These are phyloP conservation scores for Motacilla tschutschensis DNA, from an alignment of 2,113 vertebrate genomes.

Conservation along the genomic window DNA sequence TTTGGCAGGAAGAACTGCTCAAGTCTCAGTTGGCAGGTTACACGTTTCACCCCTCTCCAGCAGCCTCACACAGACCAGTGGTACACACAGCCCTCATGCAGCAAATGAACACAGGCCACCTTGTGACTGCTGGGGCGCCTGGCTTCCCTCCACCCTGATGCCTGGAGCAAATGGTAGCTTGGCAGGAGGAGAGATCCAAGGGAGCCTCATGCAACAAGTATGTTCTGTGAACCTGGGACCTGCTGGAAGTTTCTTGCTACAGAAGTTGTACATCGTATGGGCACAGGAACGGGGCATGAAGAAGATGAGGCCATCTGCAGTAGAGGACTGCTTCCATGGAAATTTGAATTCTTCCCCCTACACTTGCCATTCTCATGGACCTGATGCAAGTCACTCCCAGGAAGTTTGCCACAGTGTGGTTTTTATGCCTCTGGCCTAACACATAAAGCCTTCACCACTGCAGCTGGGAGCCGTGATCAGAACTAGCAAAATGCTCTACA, in stretches of 20 bases:
- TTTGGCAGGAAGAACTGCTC: background rate
- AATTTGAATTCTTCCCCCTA: background rate
- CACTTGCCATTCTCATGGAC: background rate
- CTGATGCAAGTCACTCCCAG: background rate
- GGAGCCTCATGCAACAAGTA: background rate
- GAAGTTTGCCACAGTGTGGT: fast-evolving
- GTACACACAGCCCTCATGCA: fast-evolving
- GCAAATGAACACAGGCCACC: fast-evolving
- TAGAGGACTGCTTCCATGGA: background rate
- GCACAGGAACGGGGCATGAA: background rate
- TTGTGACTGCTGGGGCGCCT: background rate
- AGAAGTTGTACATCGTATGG: background rate
- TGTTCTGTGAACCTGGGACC: background rate
- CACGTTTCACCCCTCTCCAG: background rate
- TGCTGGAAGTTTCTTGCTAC: background rate
- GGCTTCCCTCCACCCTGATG: fast-evolving
- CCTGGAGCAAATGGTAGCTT: background rate
- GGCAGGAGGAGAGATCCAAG: background rate
- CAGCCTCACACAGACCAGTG: background rate
- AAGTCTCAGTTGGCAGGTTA: background rate
- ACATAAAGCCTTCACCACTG: background rate
- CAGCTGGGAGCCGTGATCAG: background rate
- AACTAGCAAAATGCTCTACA: background rate
- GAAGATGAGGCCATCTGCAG: background rate
- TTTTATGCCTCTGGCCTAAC: background rate